phyloP scores from a whole-genome alignment of 35 echinoderm and acorn worm genomes.

The Ophiothrix spiculata region DNA sequence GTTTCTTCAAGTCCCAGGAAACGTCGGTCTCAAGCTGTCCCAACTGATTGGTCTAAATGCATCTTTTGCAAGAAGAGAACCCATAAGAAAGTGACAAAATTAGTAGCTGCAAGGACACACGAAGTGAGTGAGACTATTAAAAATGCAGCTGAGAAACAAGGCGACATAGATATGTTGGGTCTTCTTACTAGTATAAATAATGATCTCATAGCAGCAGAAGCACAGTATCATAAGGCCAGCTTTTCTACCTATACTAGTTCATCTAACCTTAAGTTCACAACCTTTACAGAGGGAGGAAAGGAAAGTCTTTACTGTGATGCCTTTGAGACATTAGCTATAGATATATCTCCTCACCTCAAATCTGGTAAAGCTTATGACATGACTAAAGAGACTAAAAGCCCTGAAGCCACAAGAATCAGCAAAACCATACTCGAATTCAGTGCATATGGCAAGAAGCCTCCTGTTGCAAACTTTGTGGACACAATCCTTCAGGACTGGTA shows the following conservation, averaged over 20 bases:
- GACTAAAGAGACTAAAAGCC: background rate
- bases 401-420: constrained; percentile 3
- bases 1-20: too few species aligned
- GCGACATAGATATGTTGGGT: background rate
- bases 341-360: background rate
- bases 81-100: too few species aligned
- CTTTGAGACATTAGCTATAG: background rate
- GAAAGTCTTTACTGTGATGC: background rate
- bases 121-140: background rate
- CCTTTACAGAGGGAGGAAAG: background rate
- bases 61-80: too few species aligned
- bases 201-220: too few species aligned
- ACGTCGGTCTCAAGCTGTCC: too few species aligned
- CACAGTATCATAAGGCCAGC: constrained; percentile 43
- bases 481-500: background rate
- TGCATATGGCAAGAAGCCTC: constrained; percentile 28
- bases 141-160: background rate
- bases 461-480: background rate
- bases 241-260: background rate
- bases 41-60: too few species aligned
- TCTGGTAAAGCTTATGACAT: background rate
- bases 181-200: too few species aligned
- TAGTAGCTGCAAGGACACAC: too few species aligned
- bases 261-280: background rate
- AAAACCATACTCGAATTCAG: constrained; percentile 22